A percentile compares a stretch with the other conserved stretches of the same genome.
Conservation (phyloP, 2,888 invertebrate species). For the Eudemis profundana region DNA sequence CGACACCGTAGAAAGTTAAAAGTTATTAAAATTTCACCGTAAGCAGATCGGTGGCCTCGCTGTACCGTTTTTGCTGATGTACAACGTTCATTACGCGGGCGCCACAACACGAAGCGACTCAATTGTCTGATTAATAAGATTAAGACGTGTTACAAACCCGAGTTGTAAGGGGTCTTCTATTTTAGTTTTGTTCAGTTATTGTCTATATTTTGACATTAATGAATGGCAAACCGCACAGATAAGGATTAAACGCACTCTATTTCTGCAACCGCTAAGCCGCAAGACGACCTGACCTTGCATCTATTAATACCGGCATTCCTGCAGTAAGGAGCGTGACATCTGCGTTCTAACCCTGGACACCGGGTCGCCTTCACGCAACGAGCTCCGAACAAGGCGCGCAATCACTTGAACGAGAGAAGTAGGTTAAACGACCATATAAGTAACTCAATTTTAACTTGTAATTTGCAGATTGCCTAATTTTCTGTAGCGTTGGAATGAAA, state of each 20-base stretch:
- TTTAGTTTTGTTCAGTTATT: slow-evolving; percentile 13
- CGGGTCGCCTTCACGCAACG: slow-evolving; percentile 42
- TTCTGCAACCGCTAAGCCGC: slow-evolving; percentile 50
- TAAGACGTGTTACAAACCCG: not conserved
- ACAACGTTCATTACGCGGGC: slow-evolving; percentile 45
- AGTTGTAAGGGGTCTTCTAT: not conserved
- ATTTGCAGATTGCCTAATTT: slow-evolving; percentile 40
- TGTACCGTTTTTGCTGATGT: slow-evolving; percentile 67
- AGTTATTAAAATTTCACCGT: slow-evolving; percentile 83
- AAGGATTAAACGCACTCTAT: slow-evolving; percentile 48
- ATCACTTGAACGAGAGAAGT: slow-evolving; percentile 35
- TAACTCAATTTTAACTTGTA: slow-evolving; percentile 35
- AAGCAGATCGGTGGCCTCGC: slow-evolving; percentile 66
- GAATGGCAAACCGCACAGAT: slow-evolving; percentile 31
- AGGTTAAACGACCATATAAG: slow-evolving; percentile 40
- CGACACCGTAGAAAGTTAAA: slow-evolving; percentile 75
- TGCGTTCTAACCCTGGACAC: slow-evolving; percentile 53
- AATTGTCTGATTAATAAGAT: slow-evolving; percentile 11
- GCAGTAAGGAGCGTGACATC: slow-evolving; percentile 63
- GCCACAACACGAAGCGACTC: slow-evolving; percentile 25
- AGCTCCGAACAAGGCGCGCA: slow-evolving; percentile 42
- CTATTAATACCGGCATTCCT: slow-evolving; percentile 70
- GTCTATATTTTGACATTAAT: not conserved
- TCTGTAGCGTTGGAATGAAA: slow-evolving; percentile 14
- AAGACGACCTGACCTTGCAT: slow-evolving; percentile 66